Conservation (phyloP, 1,140 invertebrate genomes). For the Halesus radiatus region DNA sequence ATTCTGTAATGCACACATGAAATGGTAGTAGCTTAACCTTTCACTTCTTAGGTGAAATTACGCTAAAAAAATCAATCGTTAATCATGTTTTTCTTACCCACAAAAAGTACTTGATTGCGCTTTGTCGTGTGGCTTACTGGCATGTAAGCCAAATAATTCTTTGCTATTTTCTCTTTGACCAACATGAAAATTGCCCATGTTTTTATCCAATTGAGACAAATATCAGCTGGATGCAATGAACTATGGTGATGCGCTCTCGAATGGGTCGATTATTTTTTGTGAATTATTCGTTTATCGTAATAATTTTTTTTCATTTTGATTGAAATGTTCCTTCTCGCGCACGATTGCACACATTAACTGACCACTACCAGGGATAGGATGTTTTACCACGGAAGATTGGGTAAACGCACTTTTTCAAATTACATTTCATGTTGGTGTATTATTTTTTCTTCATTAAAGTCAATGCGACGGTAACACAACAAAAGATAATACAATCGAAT, state of each 20-base stretch:
- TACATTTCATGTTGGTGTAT: not conserved
- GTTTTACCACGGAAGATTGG: not conserved
- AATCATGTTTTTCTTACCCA: not conserved
- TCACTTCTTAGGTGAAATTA: not conserved
- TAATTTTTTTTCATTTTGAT: constrained; percentile 5
- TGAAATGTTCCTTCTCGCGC: constrained; percentile 5
- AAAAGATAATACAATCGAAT: too few relatives aligned
- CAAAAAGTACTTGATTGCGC: not conserved
- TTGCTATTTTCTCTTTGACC: too few relatives aligned
- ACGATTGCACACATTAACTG: not conserved
- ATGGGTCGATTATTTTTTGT: constrained; percentile 10
- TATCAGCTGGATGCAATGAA: too few relatives aligned
- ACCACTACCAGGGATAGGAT: constrained; percentile 10
- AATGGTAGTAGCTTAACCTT: not conserved
- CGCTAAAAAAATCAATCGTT: not conserved
- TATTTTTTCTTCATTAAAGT: too few relatives aligned
- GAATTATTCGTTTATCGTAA: not conserved
- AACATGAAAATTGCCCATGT: too few relatives aligned
- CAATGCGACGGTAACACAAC: too few relatives aligned
- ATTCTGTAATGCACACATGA: too few relatives aligned
- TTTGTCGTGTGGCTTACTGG: not conserved
- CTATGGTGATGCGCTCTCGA: not conserved
- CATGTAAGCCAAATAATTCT: not conserved
- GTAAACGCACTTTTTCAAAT: not conserved
- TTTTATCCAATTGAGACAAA: too few relatives aligned